phyloP scores from a whole-genome alignment of 2,888 invertebrate species.

The Gnatocerus cornutus region DNA sequence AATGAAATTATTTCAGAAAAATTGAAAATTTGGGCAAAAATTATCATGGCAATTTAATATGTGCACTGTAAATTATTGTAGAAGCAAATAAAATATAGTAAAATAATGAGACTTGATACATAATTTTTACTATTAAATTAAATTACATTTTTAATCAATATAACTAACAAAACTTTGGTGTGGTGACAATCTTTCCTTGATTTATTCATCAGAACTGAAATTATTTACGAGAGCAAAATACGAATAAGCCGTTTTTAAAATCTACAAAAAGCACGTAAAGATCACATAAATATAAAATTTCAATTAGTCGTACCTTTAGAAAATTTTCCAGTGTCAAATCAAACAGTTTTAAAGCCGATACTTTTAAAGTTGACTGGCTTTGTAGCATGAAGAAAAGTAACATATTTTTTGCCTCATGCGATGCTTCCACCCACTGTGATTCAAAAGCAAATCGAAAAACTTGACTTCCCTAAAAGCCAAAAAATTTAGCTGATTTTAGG shows the following conservation, averaged over 20 bases:
- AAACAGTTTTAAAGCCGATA: constrained; percentile 3
- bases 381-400: constrained; percentile 7
- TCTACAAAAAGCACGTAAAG: neutral
- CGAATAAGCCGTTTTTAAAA: neutral
- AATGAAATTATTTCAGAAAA: too few relatives aligned
- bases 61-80: too few relatives aligned
- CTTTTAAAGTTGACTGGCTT: constrained; percentile 1
- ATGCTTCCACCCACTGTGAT: constrained; percentile 3
- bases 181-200: too few relatives aligned
- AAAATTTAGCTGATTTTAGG: too few relatives aligned
- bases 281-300: neutral
- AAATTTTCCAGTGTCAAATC: neutral
- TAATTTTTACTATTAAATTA: too few relatives aligned
- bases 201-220: neutral
- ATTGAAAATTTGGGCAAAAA: too few relatives aligned
- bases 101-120: too few relatives aligned
- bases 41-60: too few relatives aligned
- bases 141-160: too few relatives aligned
- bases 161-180: too few relatives aligned
- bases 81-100: too few relatives aligned
- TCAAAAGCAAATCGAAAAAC: constrained; percentile 1
- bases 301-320: constrained; percentile 5
- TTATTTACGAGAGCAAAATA: neutral
- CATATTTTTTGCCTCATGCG: neutral
- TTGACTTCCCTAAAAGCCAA: neutral